Conservation (phyloP, 2,797 vertebrate species). For the Urosaurus nigricauda region DNA sequence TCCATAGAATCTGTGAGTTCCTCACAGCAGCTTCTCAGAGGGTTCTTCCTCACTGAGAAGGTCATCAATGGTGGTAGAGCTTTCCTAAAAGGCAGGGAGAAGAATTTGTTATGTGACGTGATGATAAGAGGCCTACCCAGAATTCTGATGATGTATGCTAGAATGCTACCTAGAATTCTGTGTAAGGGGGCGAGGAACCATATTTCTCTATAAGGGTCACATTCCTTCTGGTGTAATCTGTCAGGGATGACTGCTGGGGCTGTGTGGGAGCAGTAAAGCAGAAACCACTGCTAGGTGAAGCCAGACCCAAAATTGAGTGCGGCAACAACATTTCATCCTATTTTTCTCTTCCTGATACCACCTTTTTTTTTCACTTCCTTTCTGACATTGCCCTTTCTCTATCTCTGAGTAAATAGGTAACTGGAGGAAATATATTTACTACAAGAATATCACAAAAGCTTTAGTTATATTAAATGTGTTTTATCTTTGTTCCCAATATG, state of each 20-base stretch:
- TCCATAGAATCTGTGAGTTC: background rate
- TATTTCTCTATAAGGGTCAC: background rate
- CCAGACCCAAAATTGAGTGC: background rate
- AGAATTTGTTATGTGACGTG: background rate
- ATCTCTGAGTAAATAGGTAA: background rate
- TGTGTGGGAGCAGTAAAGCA: background rate
- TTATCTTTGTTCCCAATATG: no score
- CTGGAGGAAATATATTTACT: background rate
- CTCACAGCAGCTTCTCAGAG: background rate
- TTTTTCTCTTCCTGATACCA: no score
- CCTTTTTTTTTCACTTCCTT: background rate
- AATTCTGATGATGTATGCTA: background rate
- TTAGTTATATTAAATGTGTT: no score
- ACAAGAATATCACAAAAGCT: background rate
- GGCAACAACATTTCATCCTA: background rate
- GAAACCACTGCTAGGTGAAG: background rate
- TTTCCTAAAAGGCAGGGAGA: background rate
- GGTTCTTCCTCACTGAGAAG: background rate
- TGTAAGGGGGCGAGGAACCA: background rate
- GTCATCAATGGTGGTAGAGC: background rate
- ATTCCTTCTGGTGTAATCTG: background rate
- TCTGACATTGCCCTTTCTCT: background rate
- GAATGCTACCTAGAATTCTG: background rate
- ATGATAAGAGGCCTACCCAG: background rate
- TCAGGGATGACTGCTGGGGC: background rate